phyloP scores from a whole-genome alignment of 2,113 vertebrate genomes.

The Proterorhinus semilunaris region DNA sequence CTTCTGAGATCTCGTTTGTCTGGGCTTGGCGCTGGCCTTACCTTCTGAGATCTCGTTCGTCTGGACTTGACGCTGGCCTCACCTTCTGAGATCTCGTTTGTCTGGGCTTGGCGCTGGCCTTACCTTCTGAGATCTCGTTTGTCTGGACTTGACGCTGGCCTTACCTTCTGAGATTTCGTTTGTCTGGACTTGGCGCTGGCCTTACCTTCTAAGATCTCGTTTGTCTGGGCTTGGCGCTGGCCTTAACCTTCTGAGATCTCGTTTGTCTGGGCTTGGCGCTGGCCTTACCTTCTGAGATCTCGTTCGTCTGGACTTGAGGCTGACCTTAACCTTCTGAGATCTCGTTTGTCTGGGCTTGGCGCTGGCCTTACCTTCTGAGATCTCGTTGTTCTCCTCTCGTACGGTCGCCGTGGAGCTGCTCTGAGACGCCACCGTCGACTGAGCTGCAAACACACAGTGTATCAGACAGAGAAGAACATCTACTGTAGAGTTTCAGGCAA shows the following conservation, averaged over 20 bases:
- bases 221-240: background rate
- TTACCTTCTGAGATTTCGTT: slow-evolving; percentile 67
- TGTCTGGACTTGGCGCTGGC: too few species aligned
- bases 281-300: slow-evolving; percentile 64
- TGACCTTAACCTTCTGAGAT: slow-evolving; percentile 63
- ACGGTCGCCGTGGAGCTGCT: slow-evolving; percentile 2
- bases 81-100: slow-evolving; percentile 67
- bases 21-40: slow-evolving; percentile 27
- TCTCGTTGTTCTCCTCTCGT: slow-evolving; percentile 46
- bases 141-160: background rate
- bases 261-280: slow-evolving; percentile 13
- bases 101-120: slow-evolving; percentile 6
- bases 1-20: slow-evolving; percentile 61
- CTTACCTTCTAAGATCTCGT: slow-evolving; percentile 67
- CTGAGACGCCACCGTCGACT: slow-evolving; percentile 37
- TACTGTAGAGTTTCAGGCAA: too few species aligned
- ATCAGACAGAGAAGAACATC: background rate
- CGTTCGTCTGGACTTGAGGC: slow-evolving; percentile 13
- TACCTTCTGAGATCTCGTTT: slow-evolving; percentile 67
- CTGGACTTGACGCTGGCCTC: slow-evolving; percentile 11
- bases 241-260: slow-evolving; percentile 66
- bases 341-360: slow-evolving; percentile 28
- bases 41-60: slow-evolving; percentile 64
- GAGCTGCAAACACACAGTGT: slow-evolving; percentile 34
- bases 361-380: slow-evolving; percentile 59